These are phyloP conservation scores for Pleuronectes platessa DNA, from an alignment of 2,113 vertebrate species.

Conservation along the genomic window DNA sequence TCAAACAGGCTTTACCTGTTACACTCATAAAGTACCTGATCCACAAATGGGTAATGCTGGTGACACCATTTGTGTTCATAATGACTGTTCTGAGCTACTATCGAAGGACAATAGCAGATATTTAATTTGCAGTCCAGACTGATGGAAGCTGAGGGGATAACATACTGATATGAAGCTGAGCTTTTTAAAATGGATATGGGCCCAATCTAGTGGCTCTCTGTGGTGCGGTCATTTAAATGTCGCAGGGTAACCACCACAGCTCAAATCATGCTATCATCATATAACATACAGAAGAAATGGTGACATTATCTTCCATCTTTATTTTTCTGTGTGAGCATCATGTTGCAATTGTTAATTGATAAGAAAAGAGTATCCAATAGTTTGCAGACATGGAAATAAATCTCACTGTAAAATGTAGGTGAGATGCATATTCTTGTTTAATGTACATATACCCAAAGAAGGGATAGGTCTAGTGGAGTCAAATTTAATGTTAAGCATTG, in stretches of 20 bases:
- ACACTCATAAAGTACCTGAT: background rate
- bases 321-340: background rate
- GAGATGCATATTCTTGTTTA: too few relatives aligned
- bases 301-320: background rate
- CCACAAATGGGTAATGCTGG: background rate
- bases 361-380: too few relatives aligned
- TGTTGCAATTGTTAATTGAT: background rate
- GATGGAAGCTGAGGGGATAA: background rate
- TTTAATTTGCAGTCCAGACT: background rate
- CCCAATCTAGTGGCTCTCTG: background rate
- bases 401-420: too few relatives aligned
- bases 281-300: too few relatives aligned
- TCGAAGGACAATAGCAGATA: background rate
- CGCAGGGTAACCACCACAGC: background rate
- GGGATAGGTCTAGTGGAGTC: too few relatives aligned
- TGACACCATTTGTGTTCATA: background rate
- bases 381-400: too few relatives aligned
- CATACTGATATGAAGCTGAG: background rate
- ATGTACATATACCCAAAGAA: too few relatives aligned
- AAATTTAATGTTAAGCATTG: too few relatives aligned
- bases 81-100: background rate
- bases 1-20: too few relatives aligned
- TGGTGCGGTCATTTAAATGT: background rate
- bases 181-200: background rate
- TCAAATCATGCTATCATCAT: background rate